Percentiles rank a stretch among this genome's conserved stretches.
These are phyloP conservation scores for Lates japonicus DNA, from an alignment of 2,797 vertebrate genomes.

Conservation along the genomic window DNA sequence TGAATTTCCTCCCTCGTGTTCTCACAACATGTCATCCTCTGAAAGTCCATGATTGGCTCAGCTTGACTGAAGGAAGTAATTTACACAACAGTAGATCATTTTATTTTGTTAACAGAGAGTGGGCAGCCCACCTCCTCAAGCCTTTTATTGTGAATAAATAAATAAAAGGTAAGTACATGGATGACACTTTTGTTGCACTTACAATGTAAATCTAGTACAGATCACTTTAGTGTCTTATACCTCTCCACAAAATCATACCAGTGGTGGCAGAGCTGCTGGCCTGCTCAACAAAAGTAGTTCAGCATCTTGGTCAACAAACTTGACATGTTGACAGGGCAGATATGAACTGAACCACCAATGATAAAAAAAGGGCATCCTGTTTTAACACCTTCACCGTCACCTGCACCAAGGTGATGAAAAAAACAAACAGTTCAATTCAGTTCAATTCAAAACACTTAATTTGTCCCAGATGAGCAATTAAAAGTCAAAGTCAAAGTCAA, in stretches of 20 bases:
- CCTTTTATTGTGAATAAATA: slow-evolving; percentile 16
- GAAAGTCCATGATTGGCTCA: slow-evolving; percentile 61
- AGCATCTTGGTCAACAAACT: background rate
- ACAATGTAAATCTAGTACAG: slow-evolving; percentile 26
- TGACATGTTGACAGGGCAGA: background rate
- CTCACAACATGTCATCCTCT: slow-evolving; percentile 57
- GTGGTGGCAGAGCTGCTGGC: background rate
- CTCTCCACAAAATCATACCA: background rate
- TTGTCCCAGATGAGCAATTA: no score
- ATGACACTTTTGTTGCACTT: background rate
- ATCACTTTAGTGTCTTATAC: slow-evolving; percentile 3
- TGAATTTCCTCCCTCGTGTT: slow-evolving; percentile 46
- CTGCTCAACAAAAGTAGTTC: background rate
- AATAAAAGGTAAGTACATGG: slow-evolving; percentile 34
- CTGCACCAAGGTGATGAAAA: background rate
- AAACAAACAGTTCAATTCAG: no score
- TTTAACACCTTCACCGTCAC: background rate
- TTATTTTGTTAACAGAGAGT: slow-evolving; percentile 43
- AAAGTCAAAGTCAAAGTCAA: no score
- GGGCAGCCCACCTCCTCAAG: slow-evolving; percentile 26
- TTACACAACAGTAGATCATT: slow-evolving; percentile 52
- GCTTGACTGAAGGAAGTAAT: slow-evolving; percentile 61
- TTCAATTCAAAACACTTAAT: no score
- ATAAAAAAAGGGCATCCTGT: background rate
- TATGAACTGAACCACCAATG: background rate